These are phyloP conservation scores for Linnaemya vulpina DNA, from an alignment of 2,888 invertebrate species.

Conservation along the genomic window DNA sequence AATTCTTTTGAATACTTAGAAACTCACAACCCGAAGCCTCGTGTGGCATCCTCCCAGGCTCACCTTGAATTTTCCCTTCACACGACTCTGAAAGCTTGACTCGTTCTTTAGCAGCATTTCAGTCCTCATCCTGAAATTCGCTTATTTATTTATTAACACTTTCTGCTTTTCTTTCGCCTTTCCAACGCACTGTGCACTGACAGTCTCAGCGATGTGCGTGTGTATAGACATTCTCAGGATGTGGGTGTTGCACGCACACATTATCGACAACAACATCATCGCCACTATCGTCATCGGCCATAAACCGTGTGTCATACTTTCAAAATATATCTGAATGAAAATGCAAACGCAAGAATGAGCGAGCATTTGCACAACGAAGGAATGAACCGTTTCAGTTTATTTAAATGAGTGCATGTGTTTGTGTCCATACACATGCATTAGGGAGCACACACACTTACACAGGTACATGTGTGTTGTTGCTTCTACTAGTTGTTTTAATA, in stretches of 20 bases:
- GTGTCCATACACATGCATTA: not conserved
- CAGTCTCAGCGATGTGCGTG: conserved; percentile 5
- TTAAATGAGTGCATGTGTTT: not conserved
- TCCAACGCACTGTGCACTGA: not conserved
- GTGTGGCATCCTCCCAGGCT: too few relatives aligned
- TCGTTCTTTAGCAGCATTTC: too few relatives aligned
- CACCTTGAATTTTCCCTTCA: too few relatives aligned
- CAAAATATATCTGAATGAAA: conserved; percentile 42
- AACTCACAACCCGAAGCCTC: too few relatives aligned
- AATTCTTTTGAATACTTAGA: too few relatives aligned
- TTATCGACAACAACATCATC: conserved; percentile 12
- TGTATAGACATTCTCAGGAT: conserved; percentile 30
- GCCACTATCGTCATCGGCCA: not conserved
- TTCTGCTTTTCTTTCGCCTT: too few relatives aligned
- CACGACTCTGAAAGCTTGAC: too few relatives aligned
- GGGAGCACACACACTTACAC: not conserved
- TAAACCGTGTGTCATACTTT: conserved; percentile 63
- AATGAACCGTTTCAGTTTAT: conserved; percentile 6
- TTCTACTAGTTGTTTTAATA: not conserved
- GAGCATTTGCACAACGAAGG: conserved; percentile 26
- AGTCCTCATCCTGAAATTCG: too few relatives aligned
- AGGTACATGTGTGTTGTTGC: not conserved
- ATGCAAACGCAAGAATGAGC: conserved; percentile 19
- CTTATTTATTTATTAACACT: too few relatives aligned
- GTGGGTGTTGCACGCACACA: conserved; percentile 69